Base-by-base conservation (phyloP, 2,113 vertebrate genomes). In the Pseudorasbora parva region DNA sequence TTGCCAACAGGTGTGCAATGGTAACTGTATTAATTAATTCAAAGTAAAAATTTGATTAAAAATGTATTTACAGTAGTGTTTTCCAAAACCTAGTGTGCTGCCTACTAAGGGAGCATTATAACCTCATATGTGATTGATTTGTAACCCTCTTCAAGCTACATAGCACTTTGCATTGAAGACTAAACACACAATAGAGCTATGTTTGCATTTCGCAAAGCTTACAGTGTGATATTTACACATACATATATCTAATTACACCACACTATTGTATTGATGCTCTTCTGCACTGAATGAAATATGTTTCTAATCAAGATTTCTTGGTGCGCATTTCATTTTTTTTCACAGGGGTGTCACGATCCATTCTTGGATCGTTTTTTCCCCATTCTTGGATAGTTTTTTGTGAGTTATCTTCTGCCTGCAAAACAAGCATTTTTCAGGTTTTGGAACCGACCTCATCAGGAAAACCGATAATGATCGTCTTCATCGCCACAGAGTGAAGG, bases 381-480 rank as follows among this genome's bases (percentile, higher is more conserved):
- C 1, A 11, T 23, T 23, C 37, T 23, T 4, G 68, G 21, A 49
- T 17, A 3, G 8, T 8, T 9, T 9, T 66, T 19, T n/a, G n/a
- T n/a, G n/a, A n/a, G n/a, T 25, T 19, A 25, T 30, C 43, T 49
- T 74, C 72, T 51, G 12, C 23, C 25, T 49, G 15, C 15, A 49
- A 51, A 51, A 15, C 47, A 21, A 23, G 72, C 25, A 51, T 51
- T 74, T 74, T 11, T 51, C 8, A 30, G 15, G 43, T 66, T 66
- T 79, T 79, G 59, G 25, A 79, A 51, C 37, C 30, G 9, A 17
- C 47, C 45, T 81, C 62, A 69, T 81, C 79, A 81, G 25, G 54
- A 27, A 56, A 57, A n/a, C 64, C 49, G 43, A 64, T 79, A 66
- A 79, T 81, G 45, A 81, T 69, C 64, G 2, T 69, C 11, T 11